Percentiles rank a stretch among this genome's conserved stretches.
Evolutionary conservation across 2,888 invertebrate genomes (phyloP).

Genomic region (Laspeyria flexula): DNA sequence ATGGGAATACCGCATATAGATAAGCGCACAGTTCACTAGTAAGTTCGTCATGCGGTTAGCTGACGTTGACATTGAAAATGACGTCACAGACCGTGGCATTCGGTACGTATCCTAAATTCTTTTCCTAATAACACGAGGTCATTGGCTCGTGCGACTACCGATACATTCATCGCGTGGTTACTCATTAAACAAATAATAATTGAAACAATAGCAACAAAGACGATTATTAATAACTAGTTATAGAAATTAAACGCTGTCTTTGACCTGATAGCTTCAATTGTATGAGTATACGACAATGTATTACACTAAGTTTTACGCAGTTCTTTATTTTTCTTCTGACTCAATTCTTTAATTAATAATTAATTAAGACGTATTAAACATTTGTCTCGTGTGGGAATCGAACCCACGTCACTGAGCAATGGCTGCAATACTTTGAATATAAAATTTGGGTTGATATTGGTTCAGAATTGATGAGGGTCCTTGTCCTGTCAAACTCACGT

Average conservation of each 20-base stretch:
- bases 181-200: conserved; percentile 45
- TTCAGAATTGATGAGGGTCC: too few relatives aligned
- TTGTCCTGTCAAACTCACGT: too few relatives aligned
- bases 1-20: neutral
- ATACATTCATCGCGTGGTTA: conserved; percentile 31
- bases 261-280: conserved; percentile 18
- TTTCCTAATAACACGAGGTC: conserved; percentile 51
- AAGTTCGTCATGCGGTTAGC: conserved; percentile 10
- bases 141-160: conserved; percentile 41
- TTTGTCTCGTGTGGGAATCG: too few relatives aligned
- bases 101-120: conserved; percentile 52
- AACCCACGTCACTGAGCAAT: too few relatives aligned
- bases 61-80: conserved; percentile 57
- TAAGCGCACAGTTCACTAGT: conserved; percentile 8
- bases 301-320: too few relatives aligned
- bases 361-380: too few relatives aligned
- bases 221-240: conserved; percentile 35
- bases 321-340: neutral
- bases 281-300: too few relatives aligned
- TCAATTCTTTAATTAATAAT: too few relatives aligned
- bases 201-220: conserved; percentile 44
- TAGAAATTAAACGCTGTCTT: conserved; percentile 26
- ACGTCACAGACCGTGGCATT: conserved; percentile 45
- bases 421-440: too few relatives aligned
- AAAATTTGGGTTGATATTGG: too few relatives aligned